These are phyloP conservation scores for Pseudomyrmex concolor DNA, from an alignment of 1,140 invertebrate species.

Conservation along the genomic window DNA sequence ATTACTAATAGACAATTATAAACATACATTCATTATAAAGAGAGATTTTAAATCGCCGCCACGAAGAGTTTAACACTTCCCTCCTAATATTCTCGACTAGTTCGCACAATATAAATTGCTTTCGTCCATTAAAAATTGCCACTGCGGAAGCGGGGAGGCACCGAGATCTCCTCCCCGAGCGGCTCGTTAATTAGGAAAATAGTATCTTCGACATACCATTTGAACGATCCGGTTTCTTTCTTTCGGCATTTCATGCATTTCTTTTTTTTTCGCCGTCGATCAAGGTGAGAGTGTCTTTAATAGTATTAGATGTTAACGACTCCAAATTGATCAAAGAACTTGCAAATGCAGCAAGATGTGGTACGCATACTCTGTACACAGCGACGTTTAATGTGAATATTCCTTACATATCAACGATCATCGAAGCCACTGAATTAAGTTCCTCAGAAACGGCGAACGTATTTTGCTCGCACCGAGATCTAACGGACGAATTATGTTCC, in stretches of 20 bases:
- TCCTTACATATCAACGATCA: constrained; percentile 40
- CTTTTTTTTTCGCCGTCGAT: constrained; percentile 29
- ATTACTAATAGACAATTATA: constrained; percentile 34
- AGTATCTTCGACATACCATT: constrained; percentile 32
- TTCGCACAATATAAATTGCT: constrained; percentile 41
- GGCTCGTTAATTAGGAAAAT: constrained; percentile 52
- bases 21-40: constrained; percentile 8
- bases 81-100: constrained; percentile 42
- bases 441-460: constrained; percentile 21
- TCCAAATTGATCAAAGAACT: constrained; percentile 11
- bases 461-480: constrained; percentile 38
- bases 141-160: constrained; percentile 11
- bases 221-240: constrained; percentile 29
- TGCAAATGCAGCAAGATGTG: neutral
- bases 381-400: constrained; percentile 19
- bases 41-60: constrained; percentile 32
- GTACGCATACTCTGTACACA: constrained; percentile 1
- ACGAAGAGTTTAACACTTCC: constrained; percentile 52
- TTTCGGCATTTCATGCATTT: constrained; percentile 17
- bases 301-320: neutral
- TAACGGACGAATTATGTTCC: constrained; percentile 43
- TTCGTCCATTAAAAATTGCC: constrained; percentile 47
- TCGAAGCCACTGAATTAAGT: constrained; percentile 33
- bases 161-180: constrained; percentile 1
- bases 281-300: neutral